Evolutionary conservation across 2,888 invertebrate species (phyloP), one percentile per base, ranked within the genome.

Genomic region (Apotomis betuletana): DNA sequence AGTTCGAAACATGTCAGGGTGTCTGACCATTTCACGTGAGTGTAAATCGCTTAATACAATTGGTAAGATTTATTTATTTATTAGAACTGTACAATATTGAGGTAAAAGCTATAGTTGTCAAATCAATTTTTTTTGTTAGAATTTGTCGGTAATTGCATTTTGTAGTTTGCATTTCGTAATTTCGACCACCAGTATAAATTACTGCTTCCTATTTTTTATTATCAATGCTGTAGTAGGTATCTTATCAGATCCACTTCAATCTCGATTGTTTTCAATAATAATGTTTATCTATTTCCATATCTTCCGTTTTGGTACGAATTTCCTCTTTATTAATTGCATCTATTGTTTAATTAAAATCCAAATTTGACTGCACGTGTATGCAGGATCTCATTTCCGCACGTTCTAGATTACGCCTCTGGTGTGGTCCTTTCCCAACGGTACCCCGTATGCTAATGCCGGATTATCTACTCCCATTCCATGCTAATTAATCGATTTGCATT

Each of bases 401-500:
- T 49, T 49, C 9, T 49, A 15, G 9, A 6, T 9, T 49, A 41
- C 51, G 13, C 36, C 27, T 10, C 64, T 27, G 6, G 46, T 55
- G 65, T 46, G 27, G 46, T 46, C 65, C n/a, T 44, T 65, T 65
- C 55, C 46, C 46, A 51, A 61, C 57, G 51, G 41, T 41, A 44
- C 12, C 15, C 10, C 49, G 38, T 58, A 61, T 62, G 41, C 44
- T 57, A 67, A 62, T 71, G n/a, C 0, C n/a, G 46, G n/a, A 51
- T 36, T n/a, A 54, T 52, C 49, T 38, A 52, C 51, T 54, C 38
- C 65, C 67, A 68, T 68, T 61, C 52, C 59, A 68, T 68, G 62
- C 72, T 72, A 72, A 72, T 72, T 52, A 59, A 57, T 15, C 72
- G 9, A 68, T 72, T 62, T 63, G 61, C 58, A 72, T 72, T 68